These are phyloP conservation scores for Hemistola chrysoprasaria DNA, from an alignment of 2,888 invertebrate genomes.

Conservation along the genomic window DNA sequence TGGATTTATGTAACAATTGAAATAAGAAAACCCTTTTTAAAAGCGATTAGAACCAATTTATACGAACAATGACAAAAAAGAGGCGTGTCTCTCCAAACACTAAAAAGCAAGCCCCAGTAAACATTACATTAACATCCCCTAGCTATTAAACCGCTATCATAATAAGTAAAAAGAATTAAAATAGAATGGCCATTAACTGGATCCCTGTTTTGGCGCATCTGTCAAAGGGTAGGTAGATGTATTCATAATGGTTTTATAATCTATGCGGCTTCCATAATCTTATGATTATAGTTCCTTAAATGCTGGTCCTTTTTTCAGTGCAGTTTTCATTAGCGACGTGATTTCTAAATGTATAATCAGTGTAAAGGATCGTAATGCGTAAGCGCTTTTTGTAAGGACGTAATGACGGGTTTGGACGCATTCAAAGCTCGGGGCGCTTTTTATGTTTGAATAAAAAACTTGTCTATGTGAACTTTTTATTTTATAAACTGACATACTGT, in stretches of 20 bases:
- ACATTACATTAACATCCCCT: constrained; percentile 14
- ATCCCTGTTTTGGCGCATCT: constrained; percentile 51
- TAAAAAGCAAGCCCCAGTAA: constrained; percentile 11
- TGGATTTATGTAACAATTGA: too few relatives aligned
- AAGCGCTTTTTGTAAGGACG: constrained; percentile 56
- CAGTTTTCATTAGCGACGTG: constrained; percentile 67
- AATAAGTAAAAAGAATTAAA: constrained; percentile 46
- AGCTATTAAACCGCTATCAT: constrained; percentile 55
- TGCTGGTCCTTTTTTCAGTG: constrained; percentile 72
- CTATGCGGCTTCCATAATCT: constrained; percentile 64
- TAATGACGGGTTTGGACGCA: constrained; percentile 60
- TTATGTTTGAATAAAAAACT: constrained; percentile 19
- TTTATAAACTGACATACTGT: too few relatives aligned
- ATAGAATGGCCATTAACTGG: constrained; percentile 52
- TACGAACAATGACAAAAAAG: constrained; percentile 1
- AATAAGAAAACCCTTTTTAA: too few relatives aligned
- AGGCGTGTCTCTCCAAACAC: constrained; percentile 31
- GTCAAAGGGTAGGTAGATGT: constrained; percentile 72
- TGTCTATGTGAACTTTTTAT: constrained; percentile 1
- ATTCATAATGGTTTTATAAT: constrained; percentile 77
- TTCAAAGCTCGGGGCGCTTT: constrained; percentile 19
- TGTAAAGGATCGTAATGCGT: constrained; percentile 50
- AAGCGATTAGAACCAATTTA: too few relatives aligned
- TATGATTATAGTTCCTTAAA: constrained; percentile 54
- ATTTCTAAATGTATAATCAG: constrained; percentile 64